Conservation (phyloP, 2,113 vertebrate species). For the Balaenoptera acutorostrata region DNA sequence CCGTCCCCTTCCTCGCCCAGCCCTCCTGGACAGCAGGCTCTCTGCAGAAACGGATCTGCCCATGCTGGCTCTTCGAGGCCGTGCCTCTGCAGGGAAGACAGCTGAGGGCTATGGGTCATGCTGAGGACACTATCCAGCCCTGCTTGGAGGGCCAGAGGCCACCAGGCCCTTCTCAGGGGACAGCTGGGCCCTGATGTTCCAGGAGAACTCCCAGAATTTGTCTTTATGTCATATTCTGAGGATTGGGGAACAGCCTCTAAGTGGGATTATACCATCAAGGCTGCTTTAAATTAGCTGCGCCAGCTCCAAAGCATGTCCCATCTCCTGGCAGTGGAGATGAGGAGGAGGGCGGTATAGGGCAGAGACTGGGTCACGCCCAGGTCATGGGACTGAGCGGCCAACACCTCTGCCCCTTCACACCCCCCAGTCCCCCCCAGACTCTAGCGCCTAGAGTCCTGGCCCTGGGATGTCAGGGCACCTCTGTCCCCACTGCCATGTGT, state of each 20-base stretch:
- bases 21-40: not conserved
- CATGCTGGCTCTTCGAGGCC: not conserved
- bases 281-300: conserved; percentile 36
- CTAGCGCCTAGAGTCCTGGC: not conserved
- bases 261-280: conserved; percentile 45
- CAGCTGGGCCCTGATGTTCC: not conserved
- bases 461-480: not conserved
- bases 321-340: not conserved
- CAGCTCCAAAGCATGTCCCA: not conserved
- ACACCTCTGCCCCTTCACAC: not conserved
- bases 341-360: not conserved
- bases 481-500: not conserved
- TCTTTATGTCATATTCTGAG: conserved; percentile 20
- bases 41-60: not conserved
- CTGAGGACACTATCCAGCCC: not conserved
- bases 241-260: conserved; percentile 53
- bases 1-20: not conserved
- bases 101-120: not conserved
- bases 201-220: not conserved
- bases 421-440: not conserved
- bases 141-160: not conserved
- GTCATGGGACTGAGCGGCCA: not conserved
- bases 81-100: not conserved
- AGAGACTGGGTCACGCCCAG: not conserved
- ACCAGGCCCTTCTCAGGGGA: not conserved